Base-by-base conservation (phyloP, 2,888 invertebrate genomes). In the Orthosia gracilis region DNA sequence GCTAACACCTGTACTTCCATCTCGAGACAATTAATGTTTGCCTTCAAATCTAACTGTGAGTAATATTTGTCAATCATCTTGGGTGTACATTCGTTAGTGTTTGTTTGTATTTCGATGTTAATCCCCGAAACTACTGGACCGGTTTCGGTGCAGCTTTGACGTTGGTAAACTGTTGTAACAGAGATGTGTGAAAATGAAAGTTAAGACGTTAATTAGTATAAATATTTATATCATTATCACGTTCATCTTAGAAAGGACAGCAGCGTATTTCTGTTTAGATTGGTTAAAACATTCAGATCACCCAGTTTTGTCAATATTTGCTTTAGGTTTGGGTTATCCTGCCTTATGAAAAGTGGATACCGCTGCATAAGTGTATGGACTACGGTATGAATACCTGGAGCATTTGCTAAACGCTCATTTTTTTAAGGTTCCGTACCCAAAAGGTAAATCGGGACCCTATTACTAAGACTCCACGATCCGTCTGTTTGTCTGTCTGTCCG, bases 11-110 rank as follows among this genome's bases (percentile, higher is more conserved):
- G 65, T 26, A 17, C 40, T 54, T 80, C 55, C 71, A 54, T 45
- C 69, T 68, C 40, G 12, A 57, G 15, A 54, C 68, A 78, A 77
- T n/a, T n/a, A n/a, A 82, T 73, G 78, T 79, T 79, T 54, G 47
- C 62, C 57, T 78, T 67, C 57, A 57, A 67, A 72, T 52, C 57
- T 73, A 78, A 80, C 80, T 72, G 73, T 65, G 50, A 73, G 70
- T 58, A 79, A 82, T 82, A 86, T 85, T 85, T 85, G 86, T 85
- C 85, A 84, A 84, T 84, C 86, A 84, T 82, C 76, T 83, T 80
- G 68, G 31, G 73, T 65, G 70, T 69, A 72, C 62, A 31, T 45
- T 81, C 79, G 74, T 82, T 77, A 77, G 72, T 73, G 61, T 78
- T 69, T 85, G 72, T 69, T 74, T 80, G 85, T 85, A 68, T 69